Evolutionary conservation across 1,140 invertebrate species (phyloP).

Genomic region (Trichogramma pretiosum): DNA sequence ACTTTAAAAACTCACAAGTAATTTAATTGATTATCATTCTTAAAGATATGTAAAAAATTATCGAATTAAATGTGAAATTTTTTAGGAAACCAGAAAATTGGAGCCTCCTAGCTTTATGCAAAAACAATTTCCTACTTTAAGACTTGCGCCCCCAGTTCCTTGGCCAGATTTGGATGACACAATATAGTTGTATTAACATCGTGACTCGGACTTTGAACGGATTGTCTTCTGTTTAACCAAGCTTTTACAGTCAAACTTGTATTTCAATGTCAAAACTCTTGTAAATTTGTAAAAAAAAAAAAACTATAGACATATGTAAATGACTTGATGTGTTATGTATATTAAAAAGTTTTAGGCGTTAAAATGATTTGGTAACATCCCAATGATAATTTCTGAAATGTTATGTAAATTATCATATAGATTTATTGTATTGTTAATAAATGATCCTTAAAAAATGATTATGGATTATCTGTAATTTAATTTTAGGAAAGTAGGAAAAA

Average conservation of each 20-base stretch:
- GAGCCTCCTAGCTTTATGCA: slow-evolving; percentile 37
- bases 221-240: slow-evolving; percentile 1
- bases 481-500: too few relatives aligned
- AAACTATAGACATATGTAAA: slow-evolving; percentile 15
- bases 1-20: slow-evolving; percentile 1
- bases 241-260: slow-evolving; percentile 8
- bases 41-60: not conserved
- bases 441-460: slow-evolving; percentile 5
- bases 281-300: slow-evolving; percentile 18
- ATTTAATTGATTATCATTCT: not conserved
- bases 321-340: not conserved
- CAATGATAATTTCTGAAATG: too few relatives aligned
- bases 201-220: too few relatives aligned
- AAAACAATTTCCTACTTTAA: slow-evolving; percentile 32
- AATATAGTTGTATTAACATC: slow-evolving; percentile 45
- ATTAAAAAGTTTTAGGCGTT: not conserved
- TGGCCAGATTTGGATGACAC: slow-evolving; percentile 41
- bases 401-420: slow-evolving; percentile 14
- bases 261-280: slow-evolving; percentile 9
- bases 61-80: too few relatives aligned
- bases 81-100: slow-evolving; percentile 34
- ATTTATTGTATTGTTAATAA: slow-evolving; percentile 13
- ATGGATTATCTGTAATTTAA: too few relatives aligned
- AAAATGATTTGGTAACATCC: too few relatives aligned
- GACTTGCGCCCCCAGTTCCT: slow-evolving; percentile 36